A percentile compares a stretch with the other conserved stretches of the same genome.
phyloP scores from a whole-genome alignment of 2,888 invertebrate genomes.

The Mythimna impura region DNA sequence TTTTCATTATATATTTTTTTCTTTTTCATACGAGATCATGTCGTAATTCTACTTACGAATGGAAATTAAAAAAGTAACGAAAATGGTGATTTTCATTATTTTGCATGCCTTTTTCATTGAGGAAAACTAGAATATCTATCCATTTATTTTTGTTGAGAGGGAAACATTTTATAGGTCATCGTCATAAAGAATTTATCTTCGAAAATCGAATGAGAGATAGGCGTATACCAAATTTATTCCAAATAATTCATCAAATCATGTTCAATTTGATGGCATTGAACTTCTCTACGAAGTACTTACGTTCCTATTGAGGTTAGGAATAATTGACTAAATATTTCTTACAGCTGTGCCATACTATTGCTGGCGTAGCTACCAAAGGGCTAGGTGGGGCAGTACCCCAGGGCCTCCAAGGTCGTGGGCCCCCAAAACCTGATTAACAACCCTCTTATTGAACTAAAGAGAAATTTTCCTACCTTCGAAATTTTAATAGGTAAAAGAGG shows the following conservation, averaged over 20 bases:
- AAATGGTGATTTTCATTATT: not conserved
- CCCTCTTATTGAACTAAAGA: too few relatives aligned
- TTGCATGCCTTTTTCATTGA: not conserved
- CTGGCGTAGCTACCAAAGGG: too few relatives aligned
- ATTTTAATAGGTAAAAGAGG: too few relatives aligned
- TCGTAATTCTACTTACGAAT: too few relatives aligned
- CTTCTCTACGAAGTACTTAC: slow-evolving; percentile 18
- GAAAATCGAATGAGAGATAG: slow-evolving; percentile 31
- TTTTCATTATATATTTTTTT: too few relatives aligned
- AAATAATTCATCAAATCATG: slow-evolving; percentile 44
- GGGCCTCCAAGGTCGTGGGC: too few relatives aligned
- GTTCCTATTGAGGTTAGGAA: slow-evolving; percentile 37
- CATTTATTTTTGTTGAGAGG: not conserved
- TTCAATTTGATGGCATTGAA: slow-evolving; percentile 51
- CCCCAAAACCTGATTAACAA: too few relatives aligned
- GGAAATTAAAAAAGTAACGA: not conserved
- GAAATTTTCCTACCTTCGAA: too few relatives aligned
- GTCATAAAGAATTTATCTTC: slow-evolving; percentile 13
- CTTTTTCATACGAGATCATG: not conserved
- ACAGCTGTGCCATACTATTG: not conserved
- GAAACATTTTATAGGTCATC: not conserved
- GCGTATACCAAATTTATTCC: slow-evolving; percentile 36
- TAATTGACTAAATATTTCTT: slow-evolving; percentile 21
- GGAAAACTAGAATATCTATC: not conserved
- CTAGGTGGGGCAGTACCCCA: too few relatives aligned